A percentile compares a stretch with the other conserved stretches of the same genome.
Conservation (phyloP, 2,113 vertebrate genomes). For the Syngnathus floridae region DNA sequence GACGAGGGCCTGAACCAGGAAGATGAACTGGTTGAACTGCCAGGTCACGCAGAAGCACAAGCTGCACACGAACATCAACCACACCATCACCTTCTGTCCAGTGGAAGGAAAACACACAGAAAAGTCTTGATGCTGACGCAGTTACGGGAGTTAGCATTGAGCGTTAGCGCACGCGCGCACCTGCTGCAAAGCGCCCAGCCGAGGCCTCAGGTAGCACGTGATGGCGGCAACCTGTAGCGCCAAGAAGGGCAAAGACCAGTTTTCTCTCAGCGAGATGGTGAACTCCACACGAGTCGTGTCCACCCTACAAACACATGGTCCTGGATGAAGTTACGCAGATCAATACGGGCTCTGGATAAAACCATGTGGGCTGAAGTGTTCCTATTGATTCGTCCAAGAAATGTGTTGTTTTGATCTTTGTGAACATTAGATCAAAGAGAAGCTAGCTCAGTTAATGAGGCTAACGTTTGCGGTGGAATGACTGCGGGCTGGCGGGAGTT, state of each 20-base stretch:
- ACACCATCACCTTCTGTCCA: conserved; percentile 79
- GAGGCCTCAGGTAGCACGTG: conserved; percentile 81
- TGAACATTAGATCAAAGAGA: no score
- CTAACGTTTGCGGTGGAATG: background rate
- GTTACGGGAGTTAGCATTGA: background rate
- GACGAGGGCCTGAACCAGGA: conserved; percentile 84
- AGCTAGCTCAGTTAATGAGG: background rate
- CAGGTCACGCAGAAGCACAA: conserved; percentile 91
- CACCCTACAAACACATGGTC: conserved; percentile 67
- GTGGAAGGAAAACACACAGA: conserved; percentile 12
- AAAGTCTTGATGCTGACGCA: background rate
- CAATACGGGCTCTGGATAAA: no score
- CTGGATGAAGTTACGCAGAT: no score
- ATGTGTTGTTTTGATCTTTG: no score
- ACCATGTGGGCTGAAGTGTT: no score
- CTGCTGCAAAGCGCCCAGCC: conserved; percentile 75
- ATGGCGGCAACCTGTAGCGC: conserved; percentile 86
- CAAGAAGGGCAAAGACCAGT: conserved; percentile 95
- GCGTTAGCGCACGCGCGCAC: conserved; percentile 57
- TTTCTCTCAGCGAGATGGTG: conserved; percentile 94
- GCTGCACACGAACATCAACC: conserved; percentile 80
- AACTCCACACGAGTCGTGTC: conserved; percentile 97
- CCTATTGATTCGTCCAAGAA: no score
- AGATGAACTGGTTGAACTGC: conserved; percentile 98
- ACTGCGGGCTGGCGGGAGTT: background rate